Evolutionary conservation across 1,140 invertebrate species (phyloP).

Genomic region (Drosophila watanabei): DNA sequence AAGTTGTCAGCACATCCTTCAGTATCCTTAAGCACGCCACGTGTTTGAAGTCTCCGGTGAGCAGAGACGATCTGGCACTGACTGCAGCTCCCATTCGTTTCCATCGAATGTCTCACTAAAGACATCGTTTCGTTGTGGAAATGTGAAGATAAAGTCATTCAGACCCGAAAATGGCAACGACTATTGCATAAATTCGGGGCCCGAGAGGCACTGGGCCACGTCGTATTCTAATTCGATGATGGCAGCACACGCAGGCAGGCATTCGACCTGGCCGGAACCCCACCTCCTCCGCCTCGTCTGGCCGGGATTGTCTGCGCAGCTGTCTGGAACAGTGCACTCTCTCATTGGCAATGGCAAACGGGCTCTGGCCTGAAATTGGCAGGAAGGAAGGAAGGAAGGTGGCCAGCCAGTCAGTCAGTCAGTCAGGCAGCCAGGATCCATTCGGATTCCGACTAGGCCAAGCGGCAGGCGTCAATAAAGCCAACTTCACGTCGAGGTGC

Average conservation of each 20-base stretch:
- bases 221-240: constrained; percentile 58
- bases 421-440: not conserved
- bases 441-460: constrained; percentile 22
- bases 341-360: constrained; percentile 59
- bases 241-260: constrained; percentile 39
- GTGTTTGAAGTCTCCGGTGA: constrained; percentile 16
- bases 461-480: constrained; percentile 40
- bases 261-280: constrained; percentile 28
- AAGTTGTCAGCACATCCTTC: constrained; percentile 14
- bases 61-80: not conserved
- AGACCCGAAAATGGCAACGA: constrained; percentile 56
- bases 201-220: constrained; percentile 27
- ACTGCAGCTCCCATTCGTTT: constrained; percentile 36
- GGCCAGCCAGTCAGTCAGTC: constrained; percentile 17
- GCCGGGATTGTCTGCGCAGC: constrained; percentile 56
- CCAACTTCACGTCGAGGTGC: constrained; percentile 22
- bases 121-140: constrained; percentile 59
- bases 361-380: constrained; percentile 23
- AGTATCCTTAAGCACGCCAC: constrained; percentile 8
- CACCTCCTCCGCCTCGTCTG: constrained; percentile 7
- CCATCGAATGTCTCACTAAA: constrained; percentile 57
- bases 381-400: constrained; percentile 11
- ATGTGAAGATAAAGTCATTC: constrained; percentile 69
- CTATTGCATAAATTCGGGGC: constrained; percentile 68
- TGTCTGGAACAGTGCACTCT: constrained; percentile 74